A percentile compares a stretch with the other conserved stretches of the same genome.
These are phyloP conservation scores for Daktulosphaira vitifoliae DNA, from an alignment of 1,140 invertebrate species.

Conservation along the genomic window DNA sequence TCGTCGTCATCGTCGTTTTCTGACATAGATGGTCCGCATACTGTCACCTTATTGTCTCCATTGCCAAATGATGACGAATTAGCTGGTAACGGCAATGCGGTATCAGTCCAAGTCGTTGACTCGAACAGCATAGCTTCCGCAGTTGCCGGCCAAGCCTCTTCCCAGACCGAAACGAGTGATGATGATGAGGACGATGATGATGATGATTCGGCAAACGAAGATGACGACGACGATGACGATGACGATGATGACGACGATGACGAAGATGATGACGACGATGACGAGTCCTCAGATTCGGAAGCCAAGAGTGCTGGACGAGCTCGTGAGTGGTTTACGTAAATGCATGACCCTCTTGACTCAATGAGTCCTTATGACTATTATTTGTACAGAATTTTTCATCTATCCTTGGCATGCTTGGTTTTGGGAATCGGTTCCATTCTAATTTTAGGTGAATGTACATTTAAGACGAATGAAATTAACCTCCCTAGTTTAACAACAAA, in stretches of 20 bases:
- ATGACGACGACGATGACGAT: conserved; percentile 32
- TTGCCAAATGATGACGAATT: background rate
- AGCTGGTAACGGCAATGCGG: background rate
- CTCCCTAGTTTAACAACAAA: too few relatives aligned
- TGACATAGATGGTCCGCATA: conserved; percentile 9
- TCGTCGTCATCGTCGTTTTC: background rate
- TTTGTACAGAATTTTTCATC: too few relatives aligned
- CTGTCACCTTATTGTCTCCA: conserved; percentile 16
- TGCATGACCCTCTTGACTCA: too few relatives aligned
- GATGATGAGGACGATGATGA: conserved; percentile 17
- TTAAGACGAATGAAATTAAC: too few relatives aligned
- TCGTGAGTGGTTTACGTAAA: too few relatives aligned
- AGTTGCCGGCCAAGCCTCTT: background rate
- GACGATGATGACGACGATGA: background rate
- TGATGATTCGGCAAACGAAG: background rate
- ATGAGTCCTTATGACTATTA: too few relatives aligned
- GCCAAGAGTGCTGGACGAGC: too few relatives aligned
- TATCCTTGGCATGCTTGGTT: too few relatives aligned
- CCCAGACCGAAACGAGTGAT: background rate
- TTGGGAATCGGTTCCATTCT: too few relatives aligned
- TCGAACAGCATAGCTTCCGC: conserved; percentile 8
- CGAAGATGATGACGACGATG: conserved; percentile 23
- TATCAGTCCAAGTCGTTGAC: conserved; percentile 1
- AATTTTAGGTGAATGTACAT: too few relatives aligned
- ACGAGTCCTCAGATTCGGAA: background rate